A percentile compares a stretch with the other conserved stretches of the same genome.
Evolutionary conservation across 1,140 invertebrate genomes (phyloP).

Genomic region (Zaprionus taronus): DNA sequence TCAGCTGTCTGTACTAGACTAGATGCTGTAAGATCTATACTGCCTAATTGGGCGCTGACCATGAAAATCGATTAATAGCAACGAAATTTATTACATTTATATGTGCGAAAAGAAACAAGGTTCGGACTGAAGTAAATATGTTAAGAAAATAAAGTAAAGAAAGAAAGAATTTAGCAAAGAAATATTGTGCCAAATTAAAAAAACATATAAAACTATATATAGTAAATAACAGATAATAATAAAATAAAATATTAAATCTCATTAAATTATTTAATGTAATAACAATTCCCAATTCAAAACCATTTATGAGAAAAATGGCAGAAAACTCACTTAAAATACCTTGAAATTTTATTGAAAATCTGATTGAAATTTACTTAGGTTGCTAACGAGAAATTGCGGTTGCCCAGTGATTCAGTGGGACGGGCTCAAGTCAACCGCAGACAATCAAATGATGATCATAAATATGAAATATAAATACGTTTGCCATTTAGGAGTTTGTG

Average conservation of each 20-base stretch:
- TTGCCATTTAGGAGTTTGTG: conserved; percentile 53
- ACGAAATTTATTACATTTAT: conserved; percentile 50
- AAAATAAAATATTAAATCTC: neutral
- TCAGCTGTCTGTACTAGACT: conserved; percentile 26
- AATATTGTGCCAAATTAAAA: too few species aligned
- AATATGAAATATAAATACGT: conserved; percentile 81
- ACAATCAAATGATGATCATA: conserved; percentile 76
- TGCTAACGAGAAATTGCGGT: conserved; percentile 7
- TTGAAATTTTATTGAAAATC: neutral
- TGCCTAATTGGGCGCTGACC: conserved; percentile 60
- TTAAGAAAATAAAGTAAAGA: neutral
- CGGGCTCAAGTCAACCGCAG: conserved; percentile 21
- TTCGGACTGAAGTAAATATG: neutral
- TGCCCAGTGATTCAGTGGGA: neutral
- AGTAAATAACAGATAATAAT: too few species aligned
- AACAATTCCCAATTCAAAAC: too few species aligned
- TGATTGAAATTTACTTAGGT: neutral
- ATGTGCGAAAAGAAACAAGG: conserved; percentile 23
- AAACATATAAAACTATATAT: neutral
- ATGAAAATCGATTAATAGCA: conserved; percentile 69
- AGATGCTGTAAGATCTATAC: conserved; percentile 6
- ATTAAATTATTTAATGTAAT: neutral
- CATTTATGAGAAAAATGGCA: neutral
- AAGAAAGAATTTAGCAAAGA: neutral
- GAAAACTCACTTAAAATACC: neutral